Percentiles rank a stretch among this genome's conserved stretches.
Evolutionary conservation across 2,797 vertebrate genomes (phyloP).

Genomic region (Aselliscus stoliczkanus): DNA sequence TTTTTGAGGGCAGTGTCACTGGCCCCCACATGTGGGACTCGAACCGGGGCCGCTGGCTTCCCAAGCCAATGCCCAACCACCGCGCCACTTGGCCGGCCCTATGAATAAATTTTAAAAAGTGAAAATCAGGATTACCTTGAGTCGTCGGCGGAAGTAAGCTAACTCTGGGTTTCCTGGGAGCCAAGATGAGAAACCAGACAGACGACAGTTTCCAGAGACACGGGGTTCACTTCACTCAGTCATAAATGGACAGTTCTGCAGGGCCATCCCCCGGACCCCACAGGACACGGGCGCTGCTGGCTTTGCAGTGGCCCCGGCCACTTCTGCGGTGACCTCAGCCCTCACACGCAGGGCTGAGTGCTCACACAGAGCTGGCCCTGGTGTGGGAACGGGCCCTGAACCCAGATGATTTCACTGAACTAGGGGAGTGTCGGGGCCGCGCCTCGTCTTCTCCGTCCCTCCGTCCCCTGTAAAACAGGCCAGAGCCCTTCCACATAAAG

Average conservation of each 20-base stretch:
- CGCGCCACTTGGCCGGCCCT: no score
- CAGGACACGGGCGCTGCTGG: accelerated
- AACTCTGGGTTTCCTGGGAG: background rate
- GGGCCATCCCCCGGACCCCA: background rate
- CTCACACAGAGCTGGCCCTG: background rate
- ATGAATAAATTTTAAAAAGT: background rate
- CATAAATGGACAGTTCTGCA: background rate
- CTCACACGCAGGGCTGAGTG: background rate
- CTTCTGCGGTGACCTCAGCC: background rate
- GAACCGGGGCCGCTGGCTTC: no score
- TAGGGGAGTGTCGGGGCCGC: background rate
- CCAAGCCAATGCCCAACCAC: no score
- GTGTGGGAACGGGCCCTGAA: background rate
- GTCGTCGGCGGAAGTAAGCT: background rate
- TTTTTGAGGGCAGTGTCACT: no score
- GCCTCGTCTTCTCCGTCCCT: background rate
- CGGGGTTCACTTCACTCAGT: background rate
- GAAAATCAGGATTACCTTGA: background rate
- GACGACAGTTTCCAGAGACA: background rate
- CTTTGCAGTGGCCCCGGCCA: background rate
- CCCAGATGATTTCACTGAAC: background rate
- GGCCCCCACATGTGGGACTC: no score
- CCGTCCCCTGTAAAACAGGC: background rate
- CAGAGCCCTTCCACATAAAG: background rate
- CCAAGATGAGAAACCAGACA: background rate